These are phyloP conservation scores for Palythoa caribaeorum DNA, from an alignment of 92 coral and sea anemone species.

Conservation along the genomic window DNA sequence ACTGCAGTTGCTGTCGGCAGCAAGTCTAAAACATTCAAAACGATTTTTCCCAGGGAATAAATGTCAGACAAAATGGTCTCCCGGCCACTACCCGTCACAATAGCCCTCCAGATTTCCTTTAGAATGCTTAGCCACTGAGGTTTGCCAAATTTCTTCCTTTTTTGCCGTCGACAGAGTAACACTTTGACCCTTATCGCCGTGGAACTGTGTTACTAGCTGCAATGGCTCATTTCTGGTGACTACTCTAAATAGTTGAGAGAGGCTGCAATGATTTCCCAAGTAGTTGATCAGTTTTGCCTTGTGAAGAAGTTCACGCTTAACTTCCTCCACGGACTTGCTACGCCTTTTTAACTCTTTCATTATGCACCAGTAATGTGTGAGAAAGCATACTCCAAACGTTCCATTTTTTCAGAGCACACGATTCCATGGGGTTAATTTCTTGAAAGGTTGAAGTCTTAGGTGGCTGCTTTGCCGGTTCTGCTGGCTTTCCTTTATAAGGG, in stretches of 20 bases:
- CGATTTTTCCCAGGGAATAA: no score
- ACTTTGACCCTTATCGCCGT: background rate
- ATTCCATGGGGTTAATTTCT: background rate
- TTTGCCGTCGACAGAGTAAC: background rate
- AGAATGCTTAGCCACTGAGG: background rate
- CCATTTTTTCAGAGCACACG: constrained; percentile 3
- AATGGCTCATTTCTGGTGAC: background rate
- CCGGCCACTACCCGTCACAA: no score
- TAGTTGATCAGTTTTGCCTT: background rate
- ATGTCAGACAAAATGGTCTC: no score
- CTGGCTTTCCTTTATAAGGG: background rate
- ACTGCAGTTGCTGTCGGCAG: no score
- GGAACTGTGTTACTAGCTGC: background rate
- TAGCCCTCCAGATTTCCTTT: background rate
- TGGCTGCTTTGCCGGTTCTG: background rate
- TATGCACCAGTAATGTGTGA: background rate
- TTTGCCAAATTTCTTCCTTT: background rate
- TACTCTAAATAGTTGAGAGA: no score
- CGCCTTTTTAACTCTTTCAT: background rate
- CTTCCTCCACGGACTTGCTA: background rate
- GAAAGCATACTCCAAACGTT: background rate
- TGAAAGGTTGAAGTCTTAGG: background rate
- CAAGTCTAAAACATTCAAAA: no score
- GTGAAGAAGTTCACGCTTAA: background rate
- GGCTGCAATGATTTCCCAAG: no score